A percentile compares a stretch with the other conserved stretches of the same genome.
Conservation (phyloP, 1,140 invertebrate species). For the Drosophila lowei region DNA sequence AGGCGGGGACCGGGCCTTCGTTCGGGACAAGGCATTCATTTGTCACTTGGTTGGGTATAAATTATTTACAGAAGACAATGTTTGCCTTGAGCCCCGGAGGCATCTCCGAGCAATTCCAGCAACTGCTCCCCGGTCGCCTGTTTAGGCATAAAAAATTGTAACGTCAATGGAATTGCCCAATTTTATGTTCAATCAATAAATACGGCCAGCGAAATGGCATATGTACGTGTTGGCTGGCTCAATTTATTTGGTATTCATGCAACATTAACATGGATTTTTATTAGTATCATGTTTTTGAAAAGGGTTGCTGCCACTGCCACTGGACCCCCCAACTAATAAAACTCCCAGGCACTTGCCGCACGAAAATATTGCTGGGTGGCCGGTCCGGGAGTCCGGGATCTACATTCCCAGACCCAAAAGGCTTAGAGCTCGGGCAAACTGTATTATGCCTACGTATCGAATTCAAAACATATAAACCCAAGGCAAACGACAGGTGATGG, state of each 20-base stretch:
- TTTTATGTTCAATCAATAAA: conserved; percentile 81
- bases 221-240: conserved; percentile 73
- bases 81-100: conserved; percentile 17
- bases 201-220: conserved; percentile 20
- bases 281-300: conserved; percentile 81
- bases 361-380: conserved; percentile 13
- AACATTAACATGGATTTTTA: conserved; percentile 82
- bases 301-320: conserved; percentile 52
- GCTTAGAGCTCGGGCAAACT: conserved; percentile 64
- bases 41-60: conserved; percentile 67
- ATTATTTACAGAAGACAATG: conserved; percentile 69
- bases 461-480: conserved; percentile 20
- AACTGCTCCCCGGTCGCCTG: conserved; percentile 56
- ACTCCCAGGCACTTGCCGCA: conserved; percentile 16
- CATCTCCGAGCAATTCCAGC: conserved; percentile 25
- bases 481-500: conserved; percentile 62
- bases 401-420: conserved; percentile 21
- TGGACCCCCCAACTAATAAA: conserved; percentile 44
- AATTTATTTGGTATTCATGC: conserved; percentile 82
- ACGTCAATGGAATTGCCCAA: conserved; percentile 78
- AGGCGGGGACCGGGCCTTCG: conserved; percentile 28
- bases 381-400: conserved; percentile 1
- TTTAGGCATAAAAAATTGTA: conserved; percentile 66
- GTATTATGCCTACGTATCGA: conserved; percentile 53
- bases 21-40: conserved; percentile 58